Percentiles rank a stretch among this genome's conserved stretches.
Evolutionary conservation across 1,140 invertebrate species (phyloP).

Genomic region (Ostrea edulis): DNA sequence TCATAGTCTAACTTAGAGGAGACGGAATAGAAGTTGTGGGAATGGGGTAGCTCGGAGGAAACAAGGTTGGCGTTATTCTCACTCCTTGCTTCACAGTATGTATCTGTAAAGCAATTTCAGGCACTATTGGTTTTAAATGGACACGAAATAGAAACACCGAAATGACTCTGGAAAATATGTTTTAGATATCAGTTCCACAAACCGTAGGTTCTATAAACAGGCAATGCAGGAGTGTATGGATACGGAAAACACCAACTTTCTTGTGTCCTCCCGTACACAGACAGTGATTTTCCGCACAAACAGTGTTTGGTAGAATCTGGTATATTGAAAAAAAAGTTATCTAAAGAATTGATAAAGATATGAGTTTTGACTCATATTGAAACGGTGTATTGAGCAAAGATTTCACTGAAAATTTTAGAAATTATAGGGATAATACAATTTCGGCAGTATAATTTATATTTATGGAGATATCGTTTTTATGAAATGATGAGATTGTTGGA

Average conservation of each 20-base stretch:
- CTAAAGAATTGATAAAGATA: too few species aligned
- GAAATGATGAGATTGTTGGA: too few species aligned
- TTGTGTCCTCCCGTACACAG: background rate
- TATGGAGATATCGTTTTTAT: too few species aligned
- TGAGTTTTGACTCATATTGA: too few species aligned
- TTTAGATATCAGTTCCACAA: background rate
- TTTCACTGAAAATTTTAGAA: too few species aligned
- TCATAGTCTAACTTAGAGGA: background rate
- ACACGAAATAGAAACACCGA: background rate
- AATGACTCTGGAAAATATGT: background rate
- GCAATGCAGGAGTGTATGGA: background rate
- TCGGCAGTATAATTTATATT: too few species aligned
- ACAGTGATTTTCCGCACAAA: constrained; percentile 6
- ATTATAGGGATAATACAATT: too few species aligned
- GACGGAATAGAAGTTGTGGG: background rate
- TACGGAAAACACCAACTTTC: background rate
- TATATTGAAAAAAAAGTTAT: background rate
- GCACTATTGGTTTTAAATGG: background rate
- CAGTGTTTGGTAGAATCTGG: background rate
- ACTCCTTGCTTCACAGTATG: background rate
- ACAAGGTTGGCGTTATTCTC: background rate
- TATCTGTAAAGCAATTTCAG: background rate
- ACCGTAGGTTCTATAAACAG: constrained; percentile 8
- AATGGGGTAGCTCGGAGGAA: background rate
- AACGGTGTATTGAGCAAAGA: too few species aligned